Conservation (phyloP, 2,888 invertebrate genomes). For the Pemphredon lugubris region DNA sequence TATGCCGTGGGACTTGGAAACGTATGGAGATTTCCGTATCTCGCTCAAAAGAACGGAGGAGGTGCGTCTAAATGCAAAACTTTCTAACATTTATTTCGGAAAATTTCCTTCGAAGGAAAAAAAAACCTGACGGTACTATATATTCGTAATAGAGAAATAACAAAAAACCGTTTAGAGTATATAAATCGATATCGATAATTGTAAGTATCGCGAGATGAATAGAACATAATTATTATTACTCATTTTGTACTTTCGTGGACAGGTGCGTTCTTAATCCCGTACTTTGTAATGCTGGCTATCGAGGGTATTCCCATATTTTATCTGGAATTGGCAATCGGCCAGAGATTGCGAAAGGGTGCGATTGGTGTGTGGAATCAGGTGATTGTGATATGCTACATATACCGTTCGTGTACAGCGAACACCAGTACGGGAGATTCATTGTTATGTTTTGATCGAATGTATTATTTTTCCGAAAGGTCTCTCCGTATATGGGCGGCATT, state of each 20-base stretch:
- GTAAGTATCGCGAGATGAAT: too few relatives aligned
- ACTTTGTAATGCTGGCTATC: slow-evolving; percentile 96
- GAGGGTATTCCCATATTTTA: slow-evolving; percentile 98
- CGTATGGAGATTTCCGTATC: slow-evolving; percentile 97
- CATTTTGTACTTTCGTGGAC: slow-evolving; percentile 50
- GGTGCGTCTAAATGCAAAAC: slow-evolving; percentile 80
- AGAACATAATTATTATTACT: not conserved
- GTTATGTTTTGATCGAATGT: not conserved
- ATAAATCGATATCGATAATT: too few relatives aligned
- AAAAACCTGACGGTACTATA: too few relatives aligned
- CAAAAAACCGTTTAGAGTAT: too few relatives aligned
- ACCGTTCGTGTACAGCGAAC: not conserved
- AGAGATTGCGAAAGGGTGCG: slow-evolving; percentile 94
- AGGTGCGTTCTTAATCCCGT: slow-evolving; percentile 98
- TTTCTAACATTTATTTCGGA: not conserved
- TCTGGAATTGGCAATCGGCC: slow-evolving; percentile 96
- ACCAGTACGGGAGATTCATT: not conserved
- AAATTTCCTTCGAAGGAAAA: too few relatives aligned
- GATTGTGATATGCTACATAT: slow-evolving; percentile 16
- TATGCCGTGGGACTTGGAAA: slow-evolving; percentile 97
- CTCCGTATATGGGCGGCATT: slow-evolving; percentile 93
- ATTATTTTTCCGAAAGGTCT: slow-evolving; percentile 82
- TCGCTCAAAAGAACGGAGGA: slow-evolving; percentile 97
- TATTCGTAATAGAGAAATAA: too few relatives aligned
- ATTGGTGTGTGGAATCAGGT: slow-evolving; percentile 97